phyloP scores from a whole-genome alignment of 2,888 invertebrate species.

The Pterobdella sp. region DNA sequence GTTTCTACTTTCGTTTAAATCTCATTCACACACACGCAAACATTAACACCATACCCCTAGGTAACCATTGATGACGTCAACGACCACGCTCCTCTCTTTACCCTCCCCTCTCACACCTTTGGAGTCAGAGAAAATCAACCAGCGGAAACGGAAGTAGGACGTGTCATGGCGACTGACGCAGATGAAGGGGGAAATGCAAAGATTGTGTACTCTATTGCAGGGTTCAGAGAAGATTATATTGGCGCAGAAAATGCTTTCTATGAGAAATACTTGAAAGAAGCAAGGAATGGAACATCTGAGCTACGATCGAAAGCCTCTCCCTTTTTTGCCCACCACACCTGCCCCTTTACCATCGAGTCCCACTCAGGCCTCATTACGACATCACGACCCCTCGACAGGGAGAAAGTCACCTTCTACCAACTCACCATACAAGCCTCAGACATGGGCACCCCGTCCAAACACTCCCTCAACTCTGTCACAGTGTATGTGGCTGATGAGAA shows the following conservation, averaged over 20 bases:
- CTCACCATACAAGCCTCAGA: slow-evolving; percentile 14
- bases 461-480: neutral
- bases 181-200: slow-evolving; percentile 32
- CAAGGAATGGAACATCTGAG: no score
- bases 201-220: slow-evolving; percentile 19
- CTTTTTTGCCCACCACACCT: neutral
- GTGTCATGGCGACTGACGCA: slow-evolving; percentile 28
- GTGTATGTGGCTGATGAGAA: slow-evolving; percentile 34
- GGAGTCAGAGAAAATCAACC: slow-evolving; percentile 23
- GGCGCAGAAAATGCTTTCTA: no score
- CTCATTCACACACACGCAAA: neutral
- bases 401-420: slow-evolving; percentile 4
- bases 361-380: slow-evolving; percentile 9
- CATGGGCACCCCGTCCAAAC: slow-evolving; percentile 1
- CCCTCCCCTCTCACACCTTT: slow-evolving; percentile 26
- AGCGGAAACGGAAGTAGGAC: slow-evolving; percentile 25
- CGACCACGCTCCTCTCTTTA: slow-evolving; percentile 26
- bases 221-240: slow-evolving; percentile 26
- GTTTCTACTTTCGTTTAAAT: no score
- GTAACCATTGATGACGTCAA: slow-evolving; percentile 29
- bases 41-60: neutral
- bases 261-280: no score
- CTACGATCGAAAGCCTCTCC: no score
- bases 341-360: slow-evolving; percentile 3
- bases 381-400: neutral